Base-by-base conservation (phyloP, 2,888 invertebrate genomes). In the Artemia sinica region DNA sequence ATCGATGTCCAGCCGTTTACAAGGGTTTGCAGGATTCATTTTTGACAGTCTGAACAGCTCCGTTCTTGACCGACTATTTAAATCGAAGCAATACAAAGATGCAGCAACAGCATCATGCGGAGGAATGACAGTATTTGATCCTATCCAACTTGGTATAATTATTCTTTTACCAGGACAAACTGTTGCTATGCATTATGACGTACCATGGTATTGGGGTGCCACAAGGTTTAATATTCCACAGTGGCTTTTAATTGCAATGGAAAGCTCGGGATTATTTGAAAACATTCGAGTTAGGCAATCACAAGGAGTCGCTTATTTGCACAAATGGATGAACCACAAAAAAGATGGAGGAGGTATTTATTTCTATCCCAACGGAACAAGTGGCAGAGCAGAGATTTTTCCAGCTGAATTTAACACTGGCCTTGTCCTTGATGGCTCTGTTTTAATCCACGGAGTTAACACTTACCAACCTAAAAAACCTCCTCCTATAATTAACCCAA, bases 291-390 rank as follows among this genome's bases (percentile, higher is more conserved):
- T 58, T 18, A 8, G 58, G n/a, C 58, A 58, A 18, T 58, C 58
- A 10, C 58, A 58, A 58, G 58, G 58, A 18, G 58, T 58, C 18
- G 58, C 58, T 58, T 58, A 58, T 58, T 58, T 58, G 58, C 58
- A 58, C 10, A n/a, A 58, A 10, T 58, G 58, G 58, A 8, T 58
- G 10, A 58, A 58, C 8, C 58, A n/a, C n/a, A 10, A 58, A 18
- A 1, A 58, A 14, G 58, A 58, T 58, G n/a, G 14, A 18, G 58
- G 58, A 14, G 58, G 58, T 14, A 9, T 58, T 58, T 58, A 58
- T 58, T 58, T 10, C 10, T 58, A 58, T 18, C 58, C 58, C 10
- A 58, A 58, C 8, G 58, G 58, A 14, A 58, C 58, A 14, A 10
- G 18, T n/a, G 58, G 58, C n/a, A 18, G 1, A 58, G 58, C 58